Evolutionary conservation across 2,888 invertebrate genomes (phyloP).

Genomic region (Schizotus pectinicornis): DNA sequence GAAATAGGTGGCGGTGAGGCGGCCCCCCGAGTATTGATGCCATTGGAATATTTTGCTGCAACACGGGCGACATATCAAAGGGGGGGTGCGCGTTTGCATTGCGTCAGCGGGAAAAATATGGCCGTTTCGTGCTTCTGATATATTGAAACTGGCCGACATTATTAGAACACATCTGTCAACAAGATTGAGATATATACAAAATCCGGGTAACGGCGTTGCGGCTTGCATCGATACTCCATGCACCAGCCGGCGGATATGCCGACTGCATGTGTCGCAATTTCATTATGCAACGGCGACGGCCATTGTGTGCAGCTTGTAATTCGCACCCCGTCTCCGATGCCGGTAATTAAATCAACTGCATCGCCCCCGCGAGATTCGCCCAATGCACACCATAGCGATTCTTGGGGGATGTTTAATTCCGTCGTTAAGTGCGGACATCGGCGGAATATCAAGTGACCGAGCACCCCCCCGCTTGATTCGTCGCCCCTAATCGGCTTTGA

Average conservation of each 20-base stretch:
- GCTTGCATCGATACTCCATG: slow-evolving; percentile 19
- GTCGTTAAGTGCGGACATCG: slow-evolving; percentile 29
- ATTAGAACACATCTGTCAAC: slow-evolving; percentile 34
- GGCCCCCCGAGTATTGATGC: too few species aligned
- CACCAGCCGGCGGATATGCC: slow-evolving; percentile 2
- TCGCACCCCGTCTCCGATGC: slow-evolving; percentile 35
- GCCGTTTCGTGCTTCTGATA: slow-evolving; percentile 24
- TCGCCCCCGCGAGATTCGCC: slow-evolving; percentile 30
- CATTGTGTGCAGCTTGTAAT: slow-evolving; percentile 12
- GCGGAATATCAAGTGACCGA: slow-evolving; percentile 26
- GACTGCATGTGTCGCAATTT: slow-evolving; percentile 25
- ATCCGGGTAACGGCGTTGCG: slow-evolving; percentile 18
- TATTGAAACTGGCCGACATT: slow-evolving; percentile 31
- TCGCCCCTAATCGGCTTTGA: slow-evolving; percentile 35
- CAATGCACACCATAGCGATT: slow-evolving; percentile 39
- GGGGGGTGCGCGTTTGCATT: too few species aligned
- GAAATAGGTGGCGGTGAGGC: too few species aligned
- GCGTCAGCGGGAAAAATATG: slow-evolving; percentile 21
- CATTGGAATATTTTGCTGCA: too few species aligned
- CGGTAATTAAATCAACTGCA: slow-evolving; percentile 46
- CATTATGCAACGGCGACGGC: slow-evolving; percentile 7
- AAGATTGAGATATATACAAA: slow-evolving; percentile 30
- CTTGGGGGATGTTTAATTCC: slow-evolving; percentile 39
- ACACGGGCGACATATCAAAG: too few species aligned
- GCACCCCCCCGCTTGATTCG: slow-evolving; percentile 28